These are phyloP conservation scores for Saxidomus purpurata DNA, from an alignment of 1,140 invertebrate species.

Conservation along the genomic window DNA sequence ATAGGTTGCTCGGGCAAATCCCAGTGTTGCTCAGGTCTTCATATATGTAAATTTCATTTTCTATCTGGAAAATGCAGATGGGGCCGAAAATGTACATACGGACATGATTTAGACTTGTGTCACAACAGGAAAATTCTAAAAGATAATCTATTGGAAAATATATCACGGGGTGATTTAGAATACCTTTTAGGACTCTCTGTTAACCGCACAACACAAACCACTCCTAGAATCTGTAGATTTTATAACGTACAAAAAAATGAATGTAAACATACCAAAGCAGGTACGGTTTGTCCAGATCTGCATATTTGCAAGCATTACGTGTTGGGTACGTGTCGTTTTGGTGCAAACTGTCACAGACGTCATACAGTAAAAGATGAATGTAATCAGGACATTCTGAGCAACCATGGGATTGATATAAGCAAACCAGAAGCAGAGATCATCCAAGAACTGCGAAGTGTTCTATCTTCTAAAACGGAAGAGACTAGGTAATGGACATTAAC, in stretches of 20 bases:
- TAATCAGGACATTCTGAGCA: not conserved
- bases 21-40: constrained; percentile 37
- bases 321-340: not conserved
- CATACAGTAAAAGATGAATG: not conserved
- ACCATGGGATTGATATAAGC: constrained; percentile 34
- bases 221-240: constrained; percentile 43
- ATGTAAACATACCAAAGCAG: not conserved
- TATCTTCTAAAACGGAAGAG: not conserved
- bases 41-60: constrained; percentile 48
- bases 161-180: not conserved
- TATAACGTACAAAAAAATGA: constrained; percentile 22
- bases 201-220: not conserved
- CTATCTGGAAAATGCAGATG: constrained; percentile 37
- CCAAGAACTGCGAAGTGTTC: not conserved
- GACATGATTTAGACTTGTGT: constrained; percentile 38
- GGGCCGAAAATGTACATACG: constrained; percentile 9
- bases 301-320: constrained; percentile 58
- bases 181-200: not conserved
- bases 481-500: not conserved
- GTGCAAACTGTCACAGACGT: constrained; percentile 34
- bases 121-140: constrained; percentile 48
- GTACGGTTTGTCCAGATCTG: constrained; percentile 7
- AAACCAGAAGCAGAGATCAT: not conserved
- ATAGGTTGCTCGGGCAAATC: not conserved
- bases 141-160: not conserved